Conservation (phyloP, 2,888 invertebrate genomes). For the Adelognathus sp. region DNA sequence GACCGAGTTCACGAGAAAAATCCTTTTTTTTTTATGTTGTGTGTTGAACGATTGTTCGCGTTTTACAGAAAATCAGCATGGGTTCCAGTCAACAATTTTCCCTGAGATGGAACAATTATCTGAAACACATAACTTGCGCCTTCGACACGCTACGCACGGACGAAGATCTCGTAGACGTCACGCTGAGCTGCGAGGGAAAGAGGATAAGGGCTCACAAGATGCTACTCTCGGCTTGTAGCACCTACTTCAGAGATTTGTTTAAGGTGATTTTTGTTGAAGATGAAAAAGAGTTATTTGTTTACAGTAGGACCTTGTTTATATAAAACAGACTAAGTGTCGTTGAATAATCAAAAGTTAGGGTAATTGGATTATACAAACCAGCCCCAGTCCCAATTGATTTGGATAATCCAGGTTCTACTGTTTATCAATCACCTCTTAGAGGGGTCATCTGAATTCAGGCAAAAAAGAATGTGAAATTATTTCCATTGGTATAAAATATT, state of each 20-base stretch:
- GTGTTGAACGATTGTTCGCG: neutral
- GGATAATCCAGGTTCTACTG: too few relatives aligned
- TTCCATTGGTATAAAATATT: too few relatives aligned
- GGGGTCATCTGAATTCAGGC: too few relatives aligned
- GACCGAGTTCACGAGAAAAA: neutral
- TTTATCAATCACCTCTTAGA: too few relatives aligned
- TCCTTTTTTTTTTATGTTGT: neutral
- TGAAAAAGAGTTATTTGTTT: neutral
- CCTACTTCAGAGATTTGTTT: constrained; percentile 86
- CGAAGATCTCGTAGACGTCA: constrained; percentile 90
- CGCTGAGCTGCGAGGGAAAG: constrained; percentile 92
- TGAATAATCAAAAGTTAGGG: too few relatives aligned
- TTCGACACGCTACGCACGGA: constrained; percentile 86
- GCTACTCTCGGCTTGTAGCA: constrained; percentile 92
- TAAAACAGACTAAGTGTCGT: too few relatives aligned
- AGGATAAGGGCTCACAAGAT: constrained; percentile 93
- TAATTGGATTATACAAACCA: too few relatives aligned
- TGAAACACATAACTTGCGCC: constrained; percentile 90
- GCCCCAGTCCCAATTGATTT: too few relatives aligned
- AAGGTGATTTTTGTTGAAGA: constrained; percentile 78
- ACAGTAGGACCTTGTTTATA: too few relatives aligned
- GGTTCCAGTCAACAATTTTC: constrained; percentile 90
- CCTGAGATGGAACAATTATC: constrained; percentile 93
- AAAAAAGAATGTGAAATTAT: too few relatives aligned
- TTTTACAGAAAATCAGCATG: constrained; percentile 77